Evolutionary conservation across 2,797 vertebrate genomes (phyloP), one percentile per base, ranked within the genome.

Genomic region (Antrozous pallidus): DNA sequence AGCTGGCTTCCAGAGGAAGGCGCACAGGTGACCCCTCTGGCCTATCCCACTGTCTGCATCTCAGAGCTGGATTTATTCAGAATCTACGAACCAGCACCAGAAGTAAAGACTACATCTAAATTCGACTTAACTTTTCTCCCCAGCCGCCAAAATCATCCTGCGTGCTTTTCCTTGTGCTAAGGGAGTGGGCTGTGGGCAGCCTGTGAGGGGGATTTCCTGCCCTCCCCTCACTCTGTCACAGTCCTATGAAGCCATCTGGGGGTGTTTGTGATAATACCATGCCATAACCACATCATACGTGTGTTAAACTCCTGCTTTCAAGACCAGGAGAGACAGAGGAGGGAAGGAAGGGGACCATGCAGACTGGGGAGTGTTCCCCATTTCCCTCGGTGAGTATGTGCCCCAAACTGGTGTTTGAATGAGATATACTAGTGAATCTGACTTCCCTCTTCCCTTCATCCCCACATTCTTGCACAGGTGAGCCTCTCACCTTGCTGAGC

Each of bases 1-100:
- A 91, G 83, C 40, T 61, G 22, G 65, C 40, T 73, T 93, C 79
- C 80, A 63, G 87, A 69, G 58, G 63, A 54, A 45, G 42, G 56
- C 20, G 6, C 28, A 63, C 26, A 9, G 2, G 0, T 11, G 58
- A 42, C 0, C 3, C 70, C 42, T 51, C 70, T 0, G 58, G 67
- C 38, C 42, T 79, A 61, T 3, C 65, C 0, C 9, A 22, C 36
- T 58, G 24, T 65, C 89, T 73, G 71, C 0, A 0, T 61, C 17
- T 65, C 77, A 12, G 80, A 40, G n/a, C 36, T 31, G 31, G 18
- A 38, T 74, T 65, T 71, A 47, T 7, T 36, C 26, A 73, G 49
- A 77, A 42, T 49, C 51, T 38, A 77, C 51, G 51, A 90, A 31
- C 49, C 74, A 71, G 79, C 31, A 28, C 20, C 36, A 8, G 33